A percentile compares a stretch with the other conserved stretches of the same genome.
phyloP scores from a whole-genome alignment of 2,113 vertebrate genomes.

The Gallinago paraguaiae region DNA sequence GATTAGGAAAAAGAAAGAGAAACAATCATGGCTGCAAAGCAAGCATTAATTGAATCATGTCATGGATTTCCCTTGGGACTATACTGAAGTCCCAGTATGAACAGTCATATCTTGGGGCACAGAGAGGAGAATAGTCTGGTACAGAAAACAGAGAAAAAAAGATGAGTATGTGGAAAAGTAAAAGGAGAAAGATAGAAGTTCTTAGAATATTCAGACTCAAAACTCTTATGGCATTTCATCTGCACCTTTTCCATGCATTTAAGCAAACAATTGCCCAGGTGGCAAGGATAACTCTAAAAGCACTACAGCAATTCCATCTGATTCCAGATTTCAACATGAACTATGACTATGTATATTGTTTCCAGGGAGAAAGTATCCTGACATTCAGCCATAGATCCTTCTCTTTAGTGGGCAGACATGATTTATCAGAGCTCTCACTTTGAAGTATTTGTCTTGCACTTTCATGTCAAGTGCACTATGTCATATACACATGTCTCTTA shows the following conservation, averaged over 20 bases:
- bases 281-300: not conserved
- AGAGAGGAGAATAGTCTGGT: not conserved
- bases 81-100: not conserved
- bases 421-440: not conserved
- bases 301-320: not conserved
- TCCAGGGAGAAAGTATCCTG: not conserved
- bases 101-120: not conserved
- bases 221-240: not conserved
- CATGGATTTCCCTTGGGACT: not conserved
- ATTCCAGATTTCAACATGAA: not conserved
- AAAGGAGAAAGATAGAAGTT: not conserved
- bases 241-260: not conserved
- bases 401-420: not conserved
- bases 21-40: not conserved
- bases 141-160: not conserved
- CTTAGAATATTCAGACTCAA: not conserved
- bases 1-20: not conserved
- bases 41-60: not conserved
- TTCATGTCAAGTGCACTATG: not conserved
- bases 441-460: not conserved
- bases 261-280: not conserved
- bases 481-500: not conserved
- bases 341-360: not conserved
- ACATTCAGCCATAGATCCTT: not conserved
- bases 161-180: not conserved